Percentiles rank a stretch among this genome's conserved stretches.
phyloP scores from a whole-genome alignment of 2,797 vertebrate species.

The Semaprochilodus insignis region DNA sequence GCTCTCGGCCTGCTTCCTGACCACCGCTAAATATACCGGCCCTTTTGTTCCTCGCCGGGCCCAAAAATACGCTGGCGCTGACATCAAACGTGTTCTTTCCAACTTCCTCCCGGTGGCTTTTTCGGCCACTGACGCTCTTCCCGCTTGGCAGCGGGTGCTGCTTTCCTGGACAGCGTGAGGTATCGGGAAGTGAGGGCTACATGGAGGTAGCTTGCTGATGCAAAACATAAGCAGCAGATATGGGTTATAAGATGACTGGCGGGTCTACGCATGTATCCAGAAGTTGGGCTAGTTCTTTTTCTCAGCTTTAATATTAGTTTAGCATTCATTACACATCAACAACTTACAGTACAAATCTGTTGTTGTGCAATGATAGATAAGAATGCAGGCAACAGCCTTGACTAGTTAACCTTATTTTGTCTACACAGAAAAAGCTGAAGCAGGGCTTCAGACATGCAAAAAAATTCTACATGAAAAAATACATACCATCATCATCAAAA shows the following conservation, averaged over 20 bases:
- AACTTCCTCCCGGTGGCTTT: constrained; percentile 64
- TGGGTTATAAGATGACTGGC: constrained; percentile 26
- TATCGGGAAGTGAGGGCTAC: constrained; percentile 51
- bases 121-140: constrained; percentile 65
- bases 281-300: not conserved
- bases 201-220: constrained; percentile 36
- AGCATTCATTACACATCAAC: too few relatives aligned
- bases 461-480: too few relatives aligned
- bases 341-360: too few relatives aligned
- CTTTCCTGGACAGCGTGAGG: constrained; percentile 60
- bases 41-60: constrained; percentile 66
- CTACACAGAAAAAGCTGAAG: too few relatives aligned
- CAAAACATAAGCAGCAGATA: constrained; percentile 43
- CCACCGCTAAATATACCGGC: constrained; percentile 72
- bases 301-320: too few relatives aligned
- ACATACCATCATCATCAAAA: too few relatives aligned
- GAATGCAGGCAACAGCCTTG: too few relatives aligned
- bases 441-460: too few relatives aligned
- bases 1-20: constrained; percentile 75
- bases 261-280: not conserved
- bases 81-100: constrained; percentile 73
- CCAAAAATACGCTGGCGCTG: constrained; percentile 68
- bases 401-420: too few relatives aligned
- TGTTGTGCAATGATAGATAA: too few relatives aligned
- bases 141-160: constrained; percentile 51